phyloP scores from a whole-genome alignment of 2,797 vertebrate species.

The Gephyroberyx darwinii region DNA sequence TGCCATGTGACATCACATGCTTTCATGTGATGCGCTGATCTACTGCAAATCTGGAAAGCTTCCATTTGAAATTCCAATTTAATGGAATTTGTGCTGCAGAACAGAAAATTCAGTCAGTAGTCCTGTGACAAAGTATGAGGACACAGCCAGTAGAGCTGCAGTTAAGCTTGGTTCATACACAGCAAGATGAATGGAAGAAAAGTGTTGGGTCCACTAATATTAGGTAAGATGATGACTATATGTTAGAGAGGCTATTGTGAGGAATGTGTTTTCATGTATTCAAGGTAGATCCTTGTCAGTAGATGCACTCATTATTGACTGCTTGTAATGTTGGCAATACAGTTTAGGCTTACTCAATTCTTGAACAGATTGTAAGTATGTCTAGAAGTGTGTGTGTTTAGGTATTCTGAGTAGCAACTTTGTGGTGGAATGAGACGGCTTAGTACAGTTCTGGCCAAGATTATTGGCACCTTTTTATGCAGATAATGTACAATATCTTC shows the following conservation, averaged over 20 bases:
- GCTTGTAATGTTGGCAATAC: not conserved
- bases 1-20: constrained; percentile 86
- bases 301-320: not conserved
- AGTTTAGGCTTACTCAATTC: not conserved
- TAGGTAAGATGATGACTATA: constrained; percentile 59
- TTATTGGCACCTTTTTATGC: too few relatives aligned
- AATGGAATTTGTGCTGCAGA: constrained; percentile 80
- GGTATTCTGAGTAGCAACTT: not conserved
- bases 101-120: constrained; percentile 78
- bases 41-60: constrained; percentile 79
- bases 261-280: constrained; percentile 16
- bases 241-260: constrained; percentile 16
- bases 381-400: constrained; percentile 2
- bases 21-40: constrained; percentile 86
- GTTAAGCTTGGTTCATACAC: constrained; percentile 50
- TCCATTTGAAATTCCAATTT: constrained; percentile 83
- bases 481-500: too few relatives aligned
- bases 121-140: constrained; percentile 71
- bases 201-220: constrained; percentile 40
- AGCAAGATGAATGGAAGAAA: constrained; percentile 64
- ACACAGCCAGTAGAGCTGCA: constrained; percentile 59
- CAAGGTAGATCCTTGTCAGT: not conserved
- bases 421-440: not conserved
- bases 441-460: too few relatives aligned
- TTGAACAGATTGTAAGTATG: not conserved